These are phyloP conservation scores for Drosophila repleta DNA, from an alignment of 1,140 invertebrate species.

Conservation along the genomic window DNA sequence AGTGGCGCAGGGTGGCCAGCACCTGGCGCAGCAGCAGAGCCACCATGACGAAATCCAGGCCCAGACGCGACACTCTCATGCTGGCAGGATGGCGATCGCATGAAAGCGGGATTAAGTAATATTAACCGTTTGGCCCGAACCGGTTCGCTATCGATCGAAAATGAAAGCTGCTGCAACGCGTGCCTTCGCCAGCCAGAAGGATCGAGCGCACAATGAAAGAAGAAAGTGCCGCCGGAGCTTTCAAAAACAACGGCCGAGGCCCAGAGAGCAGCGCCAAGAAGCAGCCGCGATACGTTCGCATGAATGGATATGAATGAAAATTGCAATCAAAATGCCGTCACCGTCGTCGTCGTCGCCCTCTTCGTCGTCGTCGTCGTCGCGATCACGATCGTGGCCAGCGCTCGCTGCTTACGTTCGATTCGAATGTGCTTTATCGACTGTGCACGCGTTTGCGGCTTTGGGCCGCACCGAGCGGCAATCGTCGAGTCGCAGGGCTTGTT, in stretches of 20 bases:
- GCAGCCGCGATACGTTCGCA: slow-evolving; percentile 34
- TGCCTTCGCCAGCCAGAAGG: slow-evolving; percentile 27
- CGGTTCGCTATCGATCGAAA: slow-evolving; percentile 60
- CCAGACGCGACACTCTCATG: slow-evolving; percentile 54
- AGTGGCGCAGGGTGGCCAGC: slow-evolving; percentile 60
- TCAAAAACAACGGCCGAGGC: slow-evolving; percentile 38
- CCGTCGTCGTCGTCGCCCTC: slow-evolving; percentile 7
- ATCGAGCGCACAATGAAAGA: slow-evolving; percentile 50
- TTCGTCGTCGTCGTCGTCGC: slow-evolving; percentile 12
- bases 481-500: slow-evolving; percentile 65
- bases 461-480: slow-evolving; percentile 36
- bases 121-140: slow-evolving; percentile 54
- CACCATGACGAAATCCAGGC: slow-evolving; percentile 56
- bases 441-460: slow-evolving; percentile 64
- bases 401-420: slow-evolving; percentile 72
- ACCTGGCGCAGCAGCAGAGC: slow-evolving; percentile 58
- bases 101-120: slow-evolving; percentile 68
- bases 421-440: slow-evolving; percentile 79
- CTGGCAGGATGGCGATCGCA: slow-evolving; percentile 71
- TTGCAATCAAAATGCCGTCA: slow-evolving; percentile 52
- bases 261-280: slow-evolving; percentile 46
- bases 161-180: slow-evolving; percentile 25
- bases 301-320: slow-evolving; percentile 73
- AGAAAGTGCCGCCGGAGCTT: slow-evolving; percentile 48
- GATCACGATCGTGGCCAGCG: slow-evolving; percentile 40